A percentile compares a stretch with the other conserved stretches of the same genome.
These are phyloP conservation scores for Salvelinus fontinalis DNA, from an alignment of 2,113 vertebrate genomes.

Conservation along the genomic window DNA sequence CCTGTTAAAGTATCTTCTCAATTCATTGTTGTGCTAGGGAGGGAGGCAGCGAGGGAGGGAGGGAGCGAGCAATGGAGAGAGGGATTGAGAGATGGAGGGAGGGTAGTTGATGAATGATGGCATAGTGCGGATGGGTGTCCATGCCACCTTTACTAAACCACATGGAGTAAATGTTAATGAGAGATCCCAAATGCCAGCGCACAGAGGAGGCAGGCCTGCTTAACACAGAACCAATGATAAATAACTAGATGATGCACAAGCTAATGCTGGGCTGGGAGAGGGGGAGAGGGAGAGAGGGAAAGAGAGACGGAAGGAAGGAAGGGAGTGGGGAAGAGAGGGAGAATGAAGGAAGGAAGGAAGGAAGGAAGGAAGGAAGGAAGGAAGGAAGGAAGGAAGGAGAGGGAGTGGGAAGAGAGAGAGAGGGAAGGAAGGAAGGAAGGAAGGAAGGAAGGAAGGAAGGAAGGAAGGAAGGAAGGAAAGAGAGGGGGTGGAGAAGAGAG, in stretches of 20 bases:
- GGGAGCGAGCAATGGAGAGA: conserved; percentile 18
- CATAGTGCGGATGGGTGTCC: conserved; percentile 33
- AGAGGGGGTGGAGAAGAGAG: no score
- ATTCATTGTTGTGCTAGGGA: not conserved
- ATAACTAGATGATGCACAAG: conserved; percentile 29
- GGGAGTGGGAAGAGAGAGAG: no score
- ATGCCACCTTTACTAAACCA: conserved; percentile 62
- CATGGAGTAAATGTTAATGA: conserved; percentile 72
- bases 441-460: not conserved
- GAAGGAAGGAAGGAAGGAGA: not conserved
- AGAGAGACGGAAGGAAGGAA: not conserved
- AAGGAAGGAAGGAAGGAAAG: not conserved
- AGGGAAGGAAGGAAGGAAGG: not conserved
- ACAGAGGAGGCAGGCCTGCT: conserved; percentile 53
- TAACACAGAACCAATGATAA: conserved; percentile 58
- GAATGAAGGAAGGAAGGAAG: not conserved
- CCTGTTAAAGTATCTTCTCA: no score
- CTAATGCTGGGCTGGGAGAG: conserved; percentile 6
- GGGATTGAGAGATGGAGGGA: not conserved
- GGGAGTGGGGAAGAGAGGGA: not conserved
- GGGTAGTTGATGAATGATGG: conserved; percentile 51
- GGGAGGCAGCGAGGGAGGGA: not conserved
- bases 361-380: not conserved
- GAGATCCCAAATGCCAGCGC: conserved; percentile 66
- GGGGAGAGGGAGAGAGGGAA: conserved; percentile 1